phyloP scores from a whole-genome alignment of 1,140 invertebrate species.

The Triops longicaudatus region DNA sequence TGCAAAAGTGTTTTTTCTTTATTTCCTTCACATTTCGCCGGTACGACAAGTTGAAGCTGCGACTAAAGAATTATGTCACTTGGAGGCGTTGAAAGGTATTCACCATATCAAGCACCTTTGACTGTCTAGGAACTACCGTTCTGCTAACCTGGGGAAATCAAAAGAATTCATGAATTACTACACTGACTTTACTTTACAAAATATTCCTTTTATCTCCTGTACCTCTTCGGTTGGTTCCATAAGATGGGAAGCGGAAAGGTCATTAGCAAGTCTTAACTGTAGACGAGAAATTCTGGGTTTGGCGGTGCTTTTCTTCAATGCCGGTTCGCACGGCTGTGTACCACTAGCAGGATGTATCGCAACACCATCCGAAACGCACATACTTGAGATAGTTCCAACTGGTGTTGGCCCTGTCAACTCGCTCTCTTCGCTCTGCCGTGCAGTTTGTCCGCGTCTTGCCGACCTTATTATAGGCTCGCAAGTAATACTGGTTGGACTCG shows the following conservation, averaged over 20 bases:
- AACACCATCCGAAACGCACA: background rate
- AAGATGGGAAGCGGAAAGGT: background rate
- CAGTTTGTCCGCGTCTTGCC: background rate
- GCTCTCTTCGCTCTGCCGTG: background rate
- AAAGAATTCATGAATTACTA: background rate
- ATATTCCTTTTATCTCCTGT: background rate
- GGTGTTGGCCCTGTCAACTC: background rate
- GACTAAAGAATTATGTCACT: constrained; percentile 22
- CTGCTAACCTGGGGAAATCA: constrained; percentile 18
- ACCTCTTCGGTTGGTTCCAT: background rate
- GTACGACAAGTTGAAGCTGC: background rate
- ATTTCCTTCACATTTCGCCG: background rate
- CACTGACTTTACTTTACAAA: background rate
- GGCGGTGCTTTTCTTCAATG: background rate
- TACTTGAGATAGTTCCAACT: background rate
- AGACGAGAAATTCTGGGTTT: background rate
- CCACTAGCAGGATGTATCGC: background rate
- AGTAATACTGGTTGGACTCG: background rate
- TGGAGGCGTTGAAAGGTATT: constrained; percentile 29
- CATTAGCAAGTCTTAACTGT: background rate
- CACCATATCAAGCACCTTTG: constrained; percentile 31
- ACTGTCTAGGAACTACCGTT: constrained; percentile 22
- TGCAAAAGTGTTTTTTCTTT: background rate
- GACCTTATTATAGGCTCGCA: background rate
- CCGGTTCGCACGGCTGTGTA: background rate